A percentile compares a stretch with the other conserved stretches of the same genome.
Conservation (phyloP, 2,888 invertebrate species). For the Caenorhabditis drosophilae region DNA sequence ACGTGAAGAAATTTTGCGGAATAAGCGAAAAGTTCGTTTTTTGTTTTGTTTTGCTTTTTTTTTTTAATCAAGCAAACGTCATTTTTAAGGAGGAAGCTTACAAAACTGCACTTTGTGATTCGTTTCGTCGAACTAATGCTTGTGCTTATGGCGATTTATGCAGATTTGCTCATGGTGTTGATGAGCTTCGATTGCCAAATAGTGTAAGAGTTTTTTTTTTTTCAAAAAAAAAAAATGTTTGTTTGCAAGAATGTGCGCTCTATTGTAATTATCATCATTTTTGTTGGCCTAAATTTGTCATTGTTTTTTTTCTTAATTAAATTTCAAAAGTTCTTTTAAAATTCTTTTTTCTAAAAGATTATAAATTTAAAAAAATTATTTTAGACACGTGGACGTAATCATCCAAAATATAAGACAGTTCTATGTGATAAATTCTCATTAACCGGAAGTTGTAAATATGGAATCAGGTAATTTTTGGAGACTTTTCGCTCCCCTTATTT, state of each 20-base stretch:
- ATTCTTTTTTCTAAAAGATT: too few species aligned
- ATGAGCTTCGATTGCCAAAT: conserved; percentile 45
- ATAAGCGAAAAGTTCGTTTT: conserved; percentile 35
- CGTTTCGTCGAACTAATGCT: conserved; percentile 31
- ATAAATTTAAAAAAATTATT: conserved; percentile 9
- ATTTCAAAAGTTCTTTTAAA: too few species aligned
- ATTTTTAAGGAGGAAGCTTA: conserved; percentile 44
- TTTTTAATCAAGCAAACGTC: not conserved
- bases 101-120: conserved; percentile 57
- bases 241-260: too few species aligned
- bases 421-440: conserved; percentile 54
- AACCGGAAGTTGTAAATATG: conserved; percentile 46
- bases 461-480: conserved; percentile 16
- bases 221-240: not conserved
- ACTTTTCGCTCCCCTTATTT: not conserved
- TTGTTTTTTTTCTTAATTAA: too few species aligned
- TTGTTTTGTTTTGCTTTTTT: too few species aligned
- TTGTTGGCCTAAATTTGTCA: too few species aligned
- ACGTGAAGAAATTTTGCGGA: conserved; percentile 38
- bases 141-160: conserved; percentile 50
- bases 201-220: conserved; percentile 20
- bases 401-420: conserved; percentile 59
- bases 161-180: conserved; percentile 50
- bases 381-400: conserved; percentile 51
- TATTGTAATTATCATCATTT: too few species aligned